Conservation (phyloP, 23 tunicate species). For the Trididemnum miniatum region DNA sequence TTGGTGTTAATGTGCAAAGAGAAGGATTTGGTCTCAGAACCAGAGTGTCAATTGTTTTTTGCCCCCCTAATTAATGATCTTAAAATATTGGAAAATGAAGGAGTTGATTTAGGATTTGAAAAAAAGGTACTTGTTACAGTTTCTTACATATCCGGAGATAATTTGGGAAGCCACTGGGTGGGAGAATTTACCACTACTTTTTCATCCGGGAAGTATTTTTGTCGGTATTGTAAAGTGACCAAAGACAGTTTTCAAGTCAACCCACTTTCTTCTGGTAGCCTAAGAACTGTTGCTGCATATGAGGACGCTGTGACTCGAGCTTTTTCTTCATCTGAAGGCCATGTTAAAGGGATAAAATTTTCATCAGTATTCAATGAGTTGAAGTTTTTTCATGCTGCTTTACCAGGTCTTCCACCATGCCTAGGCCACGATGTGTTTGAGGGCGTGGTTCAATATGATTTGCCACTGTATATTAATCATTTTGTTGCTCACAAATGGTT, state of each 20-base stretch:
- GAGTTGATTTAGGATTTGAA: slow-evolving; percentile 35
- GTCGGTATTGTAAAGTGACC: slow-evolving; percentile 40
- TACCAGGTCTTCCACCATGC: slow-evolving; percentile 65
- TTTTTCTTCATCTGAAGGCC: not conserved
- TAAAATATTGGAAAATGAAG: slow-evolving; percentile 27
- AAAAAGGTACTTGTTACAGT: not conserved
- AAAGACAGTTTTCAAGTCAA: not conserved
- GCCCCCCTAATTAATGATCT: slow-evolving; percentile 27
- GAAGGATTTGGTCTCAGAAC: not conserved
- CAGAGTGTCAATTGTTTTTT: not conserved
- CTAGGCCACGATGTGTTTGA: slow-evolving; percentile 55
- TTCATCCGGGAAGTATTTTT: slow-evolving; percentile 15
- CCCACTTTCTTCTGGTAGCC: not conserved
- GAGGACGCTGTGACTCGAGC: not conserved
- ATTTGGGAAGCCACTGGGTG: slow-evolving; percentile 29
- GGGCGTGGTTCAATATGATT: slow-evolving; percentile 43
- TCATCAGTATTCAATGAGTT: slow-evolving; percentile 35
- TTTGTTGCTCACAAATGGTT: slow-evolving; percentile 38
- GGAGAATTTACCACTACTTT: slow-evolving; percentile 52
- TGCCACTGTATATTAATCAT: slow-evolving; percentile 35
- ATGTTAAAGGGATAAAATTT: slow-evolving; percentile 18
- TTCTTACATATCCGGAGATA: slow-evolving; percentile 26
- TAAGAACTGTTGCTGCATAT: slow-evolving; percentile 1
- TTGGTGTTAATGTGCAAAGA: slow-evolving; percentile 37
- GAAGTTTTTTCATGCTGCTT: slow-evolving; percentile 32